Evolutionary conservation across 2,888 invertebrate genomes (phyloP).

Genomic region (Auanema freiburgensis): DNA sequence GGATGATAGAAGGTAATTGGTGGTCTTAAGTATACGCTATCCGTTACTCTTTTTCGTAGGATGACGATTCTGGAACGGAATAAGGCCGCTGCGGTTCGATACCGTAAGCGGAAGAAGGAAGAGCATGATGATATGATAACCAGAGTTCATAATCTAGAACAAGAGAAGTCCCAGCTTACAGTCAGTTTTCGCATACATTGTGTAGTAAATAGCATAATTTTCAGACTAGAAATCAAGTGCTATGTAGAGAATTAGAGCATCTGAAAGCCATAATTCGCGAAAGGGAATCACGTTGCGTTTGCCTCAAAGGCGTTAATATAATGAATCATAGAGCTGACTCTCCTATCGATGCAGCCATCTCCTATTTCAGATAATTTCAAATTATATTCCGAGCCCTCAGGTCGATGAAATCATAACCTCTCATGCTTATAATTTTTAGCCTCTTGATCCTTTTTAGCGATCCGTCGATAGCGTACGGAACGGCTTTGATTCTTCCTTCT

Average conservation of each 20-base stretch:
- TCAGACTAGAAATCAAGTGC: constrained; percentile 59
- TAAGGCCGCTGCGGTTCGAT: constrained; percentile 63
- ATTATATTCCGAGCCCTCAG: too few species aligned
- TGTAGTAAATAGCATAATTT: constrained; percentile 15
- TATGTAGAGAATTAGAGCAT: constrained; percentile 59
- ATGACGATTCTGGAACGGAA: constrained; percentile 60
- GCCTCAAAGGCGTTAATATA: constrained; percentile 37
- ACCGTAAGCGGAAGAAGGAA: constrained; percentile 63
- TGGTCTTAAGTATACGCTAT: background rate
- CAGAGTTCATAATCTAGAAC: constrained; percentile 56
- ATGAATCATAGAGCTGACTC: constrained; percentile 20
- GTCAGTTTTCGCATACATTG: constrained; percentile 20
- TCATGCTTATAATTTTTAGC: too few species aligned
- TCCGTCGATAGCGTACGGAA: too few species aligned
- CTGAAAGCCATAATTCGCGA: constrained; percentile 52
- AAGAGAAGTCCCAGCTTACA: constrained; percentile 48
- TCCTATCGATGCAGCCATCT: constrained; percentile 17
- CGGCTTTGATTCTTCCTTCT: too few species aligned
- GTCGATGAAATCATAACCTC: too few species aligned
- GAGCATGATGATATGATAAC: constrained; percentile 62
- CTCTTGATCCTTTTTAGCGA: too few species aligned
- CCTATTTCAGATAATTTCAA: too few species aligned
- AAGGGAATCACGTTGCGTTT: constrained; percentile 56
- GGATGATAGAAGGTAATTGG: constrained; percentile 45
- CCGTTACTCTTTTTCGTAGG: constrained; percentile 22